A percentile compares a stretch with the other conserved stretches of the same genome.
phyloP scores from a whole-genome alignment of 1,140 invertebrate species.

The Pararge aegeria region DNA sequence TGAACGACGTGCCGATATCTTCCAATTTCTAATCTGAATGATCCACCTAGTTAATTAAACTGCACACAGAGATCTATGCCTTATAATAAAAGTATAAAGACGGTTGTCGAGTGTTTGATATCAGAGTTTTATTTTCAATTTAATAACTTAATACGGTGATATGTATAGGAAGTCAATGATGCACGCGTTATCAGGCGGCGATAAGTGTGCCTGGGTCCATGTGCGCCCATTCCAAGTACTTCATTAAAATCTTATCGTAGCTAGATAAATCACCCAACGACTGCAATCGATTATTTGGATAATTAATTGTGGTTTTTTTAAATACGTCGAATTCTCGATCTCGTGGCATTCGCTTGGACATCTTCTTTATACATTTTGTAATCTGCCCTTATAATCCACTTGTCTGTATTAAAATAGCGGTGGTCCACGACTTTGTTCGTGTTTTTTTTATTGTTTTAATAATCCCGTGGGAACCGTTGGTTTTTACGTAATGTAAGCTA shows the following conservation, averaged over 20 bases:
- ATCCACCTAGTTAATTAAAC: slow-evolving; percentile 71
- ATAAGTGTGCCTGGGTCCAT: slow-evolving; percentile 59
- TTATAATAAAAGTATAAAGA: slow-evolving; percentile 41
- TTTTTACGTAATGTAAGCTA: too few species aligned
- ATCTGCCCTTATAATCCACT: not conserved
- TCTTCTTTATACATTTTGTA: not conserved
- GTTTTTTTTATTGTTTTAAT: too few species aligned
- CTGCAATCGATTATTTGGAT: slow-evolving; percentile 76
- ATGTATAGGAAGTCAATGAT: slow-evolving; percentile 70
- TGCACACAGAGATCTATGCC: slow-evolving; percentile 31
- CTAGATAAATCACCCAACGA: slow-evolving; percentile 77
- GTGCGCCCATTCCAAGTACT: slow-evolving; percentile 77
- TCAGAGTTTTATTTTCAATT: slow-evolving; percentile 72
- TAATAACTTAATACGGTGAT: slow-evolving; percentile 75
- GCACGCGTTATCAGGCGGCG: slow-evolving; percentile 59
- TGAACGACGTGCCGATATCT: slow-evolving; percentile 76
- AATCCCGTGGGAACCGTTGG: too few species aligned
- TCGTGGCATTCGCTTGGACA: slow-evolving; percentile 13
- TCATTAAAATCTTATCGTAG: slow-evolving; percentile 78
- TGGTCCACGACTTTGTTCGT: too few species aligned
- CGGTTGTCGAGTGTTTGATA: slow-evolving; percentile 30
- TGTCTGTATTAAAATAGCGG: too few species aligned
- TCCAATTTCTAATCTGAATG: slow-evolving; percentile 76
- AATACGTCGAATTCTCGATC: slow-evolving; percentile 64
- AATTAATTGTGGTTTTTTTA: slow-evolving; percentile 72